A percentile compares a stretch with the other conserved stretches of the same genome.
phyloP scores from a whole-genome alignment of 1,140 invertebrate species.

The Portunus trituberculatus region DNA sequence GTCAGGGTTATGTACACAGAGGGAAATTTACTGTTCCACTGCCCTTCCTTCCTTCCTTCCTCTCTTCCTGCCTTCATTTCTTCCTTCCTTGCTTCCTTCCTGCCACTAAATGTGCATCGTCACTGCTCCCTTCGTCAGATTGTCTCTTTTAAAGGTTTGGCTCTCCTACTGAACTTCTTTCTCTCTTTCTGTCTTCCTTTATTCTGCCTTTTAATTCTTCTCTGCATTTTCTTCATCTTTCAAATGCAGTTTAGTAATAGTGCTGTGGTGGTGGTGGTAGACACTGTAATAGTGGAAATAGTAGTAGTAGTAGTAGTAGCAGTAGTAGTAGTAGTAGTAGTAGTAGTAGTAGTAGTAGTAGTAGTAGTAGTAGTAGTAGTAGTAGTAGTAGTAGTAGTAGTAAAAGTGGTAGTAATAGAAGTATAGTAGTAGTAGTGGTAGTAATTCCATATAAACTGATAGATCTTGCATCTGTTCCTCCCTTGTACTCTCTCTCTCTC shows the following conservation, averaged over 20 bases:
- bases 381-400: conserved; percentile 36
- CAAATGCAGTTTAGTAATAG: neutral
- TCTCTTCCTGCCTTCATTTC: neutral
- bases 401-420: conserved; percentile 33
- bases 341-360: conserved; percentile 47
- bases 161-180: too few relatives aligned
- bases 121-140: neutral
- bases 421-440: conserved; percentile 41
- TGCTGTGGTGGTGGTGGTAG: conserved; percentile 8
- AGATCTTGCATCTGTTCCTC: too few relatives aligned
- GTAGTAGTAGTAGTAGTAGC: conserved; percentile 31
- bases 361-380: conserved; percentile 38
- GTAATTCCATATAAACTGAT: neutral
- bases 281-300: neutral
- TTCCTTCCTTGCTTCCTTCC: neutral
- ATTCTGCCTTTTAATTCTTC: too few relatives aligned
- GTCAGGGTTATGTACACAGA: neutral
- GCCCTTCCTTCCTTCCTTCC: neutral
- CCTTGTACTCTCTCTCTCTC: too few relatives aligned
- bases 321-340: conserved; percentile 45
- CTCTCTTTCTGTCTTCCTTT: too few relatives aligned
- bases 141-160: neutral
- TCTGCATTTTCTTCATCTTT: too few relatives aligned
- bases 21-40: neutral
- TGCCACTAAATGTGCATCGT: neutral